Conservation (phyloP, 2,888 invertebrate genomes). For the Cantharis nigra region DNA sequence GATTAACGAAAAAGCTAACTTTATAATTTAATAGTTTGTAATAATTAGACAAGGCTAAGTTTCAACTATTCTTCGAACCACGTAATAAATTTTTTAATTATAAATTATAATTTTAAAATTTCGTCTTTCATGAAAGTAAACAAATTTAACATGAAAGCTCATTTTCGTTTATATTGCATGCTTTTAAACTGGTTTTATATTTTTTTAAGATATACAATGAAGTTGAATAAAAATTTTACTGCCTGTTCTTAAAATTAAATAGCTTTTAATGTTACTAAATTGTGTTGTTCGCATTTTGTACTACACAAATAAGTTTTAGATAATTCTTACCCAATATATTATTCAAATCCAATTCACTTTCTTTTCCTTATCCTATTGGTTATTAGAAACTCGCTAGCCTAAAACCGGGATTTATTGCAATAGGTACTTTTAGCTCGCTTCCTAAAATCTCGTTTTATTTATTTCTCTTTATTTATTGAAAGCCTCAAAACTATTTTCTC, state of each 20-base stretch:
- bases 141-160: background rate
- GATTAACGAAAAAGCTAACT: background rate
- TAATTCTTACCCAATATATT: slow-evolving; percentile 1
- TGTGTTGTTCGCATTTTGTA: background rate
- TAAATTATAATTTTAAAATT: background rate
- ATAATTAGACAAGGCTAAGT: background rate
- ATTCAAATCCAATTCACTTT: slow-evolving; percentile 4
- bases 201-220: background rate
- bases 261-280: background rate
- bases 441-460: slow-evolving; percentile 23
- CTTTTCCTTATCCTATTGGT: slow-evolving; percentile 14
- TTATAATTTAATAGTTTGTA: background rate
- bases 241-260: background rate
- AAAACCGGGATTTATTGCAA: slow-evolving; percentile 24
- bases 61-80: background rate
- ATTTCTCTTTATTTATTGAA: slow-evolving; percentile 21
- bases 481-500: slow-evolving; percentile 11
- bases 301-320: background rate
- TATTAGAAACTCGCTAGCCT: slow-evolving; percentile 20
- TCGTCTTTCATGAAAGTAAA: background rate
- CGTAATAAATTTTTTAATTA: background rate
- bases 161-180: background rate
- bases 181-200: background rate
- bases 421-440: slow-evolving; percentile 22
- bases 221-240: background rate